Evolutionary conservation across 1,140 invertebrate species (phyloP).

Genomic region (Drosophila triauraria): DNA sequence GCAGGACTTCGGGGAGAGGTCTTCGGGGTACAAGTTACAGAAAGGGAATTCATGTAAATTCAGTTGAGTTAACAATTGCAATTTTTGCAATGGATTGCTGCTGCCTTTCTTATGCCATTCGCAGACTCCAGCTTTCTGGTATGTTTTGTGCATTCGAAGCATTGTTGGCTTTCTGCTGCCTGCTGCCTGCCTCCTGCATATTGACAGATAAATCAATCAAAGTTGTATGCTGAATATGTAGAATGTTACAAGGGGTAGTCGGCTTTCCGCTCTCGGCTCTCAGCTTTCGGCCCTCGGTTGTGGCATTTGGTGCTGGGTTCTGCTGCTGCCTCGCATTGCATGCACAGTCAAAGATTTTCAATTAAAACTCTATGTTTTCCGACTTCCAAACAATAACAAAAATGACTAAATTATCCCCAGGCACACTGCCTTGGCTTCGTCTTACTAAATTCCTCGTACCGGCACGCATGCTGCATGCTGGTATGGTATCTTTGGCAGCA

Average conservation of each 20-base stretch:
- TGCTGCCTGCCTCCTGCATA: slow-evolving; percentile 48
- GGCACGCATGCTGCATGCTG: neutral
- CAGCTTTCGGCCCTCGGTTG: slow-evolving; percentile 20
- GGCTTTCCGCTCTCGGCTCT: slow-evolving; percentile 30
- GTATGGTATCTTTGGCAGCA: slow-evolving; percentile 33
- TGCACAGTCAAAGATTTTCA: slow-evolving; percentile 74
- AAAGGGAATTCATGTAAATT: slow-evolving; percentile 55
- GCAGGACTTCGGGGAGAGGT: neutral
- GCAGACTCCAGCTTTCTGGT: slow-evolving; percentile 16
- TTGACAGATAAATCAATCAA: slow-evolving; percentile 83
- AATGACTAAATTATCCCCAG: slow-evolving; percentile 75
- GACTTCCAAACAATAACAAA: slow-evolving; percentile 53
- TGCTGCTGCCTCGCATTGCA: slow-evolving; percentile 3
- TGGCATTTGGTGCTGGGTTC: slow-evolving; percentile 31
- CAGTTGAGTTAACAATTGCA: slow-evolving; percentile 79
- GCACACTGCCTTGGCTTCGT: slow-evolving; percentile 38
- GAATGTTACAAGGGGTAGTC: slow-evolving; percentile 36
- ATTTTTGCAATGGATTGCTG: slow-evolving; percentile 54
- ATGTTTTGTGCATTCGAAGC: slow-evolving; percentile 56
- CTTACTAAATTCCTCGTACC: slow-evolving; percentile 23
- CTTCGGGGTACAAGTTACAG: neutral
- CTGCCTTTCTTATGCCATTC: slow-evolving; percentile 29
- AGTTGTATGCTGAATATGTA: slow-evolving; percentile 26
- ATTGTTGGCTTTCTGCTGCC: slow-evolving; percentile 62
- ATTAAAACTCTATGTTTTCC: slow-evolving; percentile 76